These are phyloP conservation scores for Saccostrea cuccullata DNA, from an alignment of 1,140 invertebrate species.

Conservation along the genomic window DNA sequence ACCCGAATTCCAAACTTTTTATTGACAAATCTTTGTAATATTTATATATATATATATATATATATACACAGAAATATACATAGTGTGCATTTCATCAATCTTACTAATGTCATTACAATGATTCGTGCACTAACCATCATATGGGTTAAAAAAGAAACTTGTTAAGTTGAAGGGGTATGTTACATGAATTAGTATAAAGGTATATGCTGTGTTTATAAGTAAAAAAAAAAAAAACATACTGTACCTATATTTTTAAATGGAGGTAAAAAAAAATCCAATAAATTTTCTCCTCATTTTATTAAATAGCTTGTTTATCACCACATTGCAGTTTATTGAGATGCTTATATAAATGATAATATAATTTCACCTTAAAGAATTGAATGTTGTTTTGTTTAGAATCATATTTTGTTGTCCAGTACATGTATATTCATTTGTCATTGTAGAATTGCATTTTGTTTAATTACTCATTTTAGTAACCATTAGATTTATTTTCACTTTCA, in stretches of 20 bases:
- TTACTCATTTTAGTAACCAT: slow-evolving; percentile 34
- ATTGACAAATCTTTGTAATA: neutral
- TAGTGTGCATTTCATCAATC: neutral
- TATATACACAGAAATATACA: neutral
- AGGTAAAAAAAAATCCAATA: neutral
- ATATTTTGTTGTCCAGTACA: slow-evolving; percentile 12
- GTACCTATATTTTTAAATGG: too few relatives aligned
- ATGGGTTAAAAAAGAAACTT: neutral
- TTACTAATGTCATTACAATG: neutral
- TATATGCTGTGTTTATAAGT: neutral
- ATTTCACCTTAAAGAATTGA: neutral
- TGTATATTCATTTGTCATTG: slow-evolving; percentile 33
- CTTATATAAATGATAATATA: neutral
- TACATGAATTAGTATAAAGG: neutral
- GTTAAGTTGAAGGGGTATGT: neutral
- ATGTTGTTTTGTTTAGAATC: slow-evolving; percentile 30
- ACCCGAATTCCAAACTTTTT: neutral
- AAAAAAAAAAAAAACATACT: too few relatives aligned
- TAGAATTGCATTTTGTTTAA: slow-evolving; percentile 32
- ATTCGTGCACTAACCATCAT: neutral
- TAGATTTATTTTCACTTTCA: slow-evolving; percentile 53
- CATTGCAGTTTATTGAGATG: neutral
- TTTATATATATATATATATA: neutral
- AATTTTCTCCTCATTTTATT: neutral
- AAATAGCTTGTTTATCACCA: neutral